phyloP scores from a whole-genome alignment of 2,888 invertebrate species.

The Erebia aethiops region DNA sequence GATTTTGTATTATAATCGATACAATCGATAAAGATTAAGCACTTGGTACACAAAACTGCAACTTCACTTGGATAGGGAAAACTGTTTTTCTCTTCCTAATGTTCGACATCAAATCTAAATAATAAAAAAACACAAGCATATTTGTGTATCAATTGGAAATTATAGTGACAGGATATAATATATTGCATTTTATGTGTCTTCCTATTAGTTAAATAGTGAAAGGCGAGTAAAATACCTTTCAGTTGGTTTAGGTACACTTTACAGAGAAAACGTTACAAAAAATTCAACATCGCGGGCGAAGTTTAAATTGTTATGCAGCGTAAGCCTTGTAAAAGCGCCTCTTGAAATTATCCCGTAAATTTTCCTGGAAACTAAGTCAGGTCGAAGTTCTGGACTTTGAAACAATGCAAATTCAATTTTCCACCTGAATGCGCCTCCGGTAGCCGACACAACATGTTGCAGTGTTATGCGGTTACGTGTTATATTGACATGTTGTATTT shows the following conservation, averaged over 20 bases:
- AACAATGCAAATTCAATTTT: constrained; percentile 50
- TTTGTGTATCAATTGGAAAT: too few relatives aligned
- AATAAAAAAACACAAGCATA: too few relatives aligned
- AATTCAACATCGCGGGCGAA: constrained; percentile 26
- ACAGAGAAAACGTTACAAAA: constrained; percentile 14
- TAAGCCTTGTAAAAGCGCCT: constrained; percentile 35
- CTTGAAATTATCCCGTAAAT: constrained; percentile 44
- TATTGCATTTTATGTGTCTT: too few relatives aligned
- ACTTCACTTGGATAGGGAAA: too few relatives aligned
- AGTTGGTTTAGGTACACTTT: neutral
- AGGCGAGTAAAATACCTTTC: neutral
- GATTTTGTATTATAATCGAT: too few relatives aligned
- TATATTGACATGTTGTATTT: neutral
- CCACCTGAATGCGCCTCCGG: constrained; percentile 39
- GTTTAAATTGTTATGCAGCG: constrained; percentile 39
- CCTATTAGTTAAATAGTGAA: neutral
- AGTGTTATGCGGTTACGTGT: neutral
- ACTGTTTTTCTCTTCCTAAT: too few relatives aligned
- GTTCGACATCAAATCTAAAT: too few relatives aligned
- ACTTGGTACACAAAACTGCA: too few relatives aligned
- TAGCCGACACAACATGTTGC: constrained; percentile 1
- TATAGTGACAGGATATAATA: too few relatives aligned
- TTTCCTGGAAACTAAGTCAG: constrained; percentile 43
- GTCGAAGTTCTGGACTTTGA: constrained; percentile 45
- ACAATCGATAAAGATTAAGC: too few relatives aligned